phyloP scores from a whole-genome alignment of 1,140 invertebrate genomes.

The Chymomyza costata region DNA sequence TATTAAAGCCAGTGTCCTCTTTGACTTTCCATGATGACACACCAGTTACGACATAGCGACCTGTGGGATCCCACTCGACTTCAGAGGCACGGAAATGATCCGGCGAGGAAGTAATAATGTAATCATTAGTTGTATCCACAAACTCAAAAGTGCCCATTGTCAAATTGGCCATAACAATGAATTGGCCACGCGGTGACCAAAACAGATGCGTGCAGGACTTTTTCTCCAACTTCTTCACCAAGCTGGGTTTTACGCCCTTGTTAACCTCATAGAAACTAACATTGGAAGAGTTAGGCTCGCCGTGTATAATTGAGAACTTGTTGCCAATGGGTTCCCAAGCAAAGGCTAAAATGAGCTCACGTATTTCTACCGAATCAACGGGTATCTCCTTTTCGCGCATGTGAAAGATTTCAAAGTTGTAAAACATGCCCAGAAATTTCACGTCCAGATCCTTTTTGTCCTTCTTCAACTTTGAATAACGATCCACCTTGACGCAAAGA shows the following conservation, averaged over 20 bases:
- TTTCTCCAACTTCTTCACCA: constrained; percentile 93
- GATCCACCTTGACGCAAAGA: constrained; percentile 96
- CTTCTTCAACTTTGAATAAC: constrained; percentile 95
- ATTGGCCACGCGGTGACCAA: constrained; percentile 97
- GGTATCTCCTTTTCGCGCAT: constrained; percentile 98
- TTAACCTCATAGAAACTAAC: constrained; percentile 97
- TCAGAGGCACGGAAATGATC: constrained; percentile 95
- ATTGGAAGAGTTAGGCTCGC: constrained; percentile 90
- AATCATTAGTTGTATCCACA: constrained; percentile 92
- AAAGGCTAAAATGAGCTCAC: constrained; percentile 95
- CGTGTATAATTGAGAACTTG: constrained; percentile 97
- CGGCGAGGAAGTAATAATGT: constrained; percentile 93
- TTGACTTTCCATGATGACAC: constrained; percentile 97
- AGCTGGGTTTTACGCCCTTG: constrained; percentile 89
- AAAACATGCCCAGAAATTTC: constrained; percentile 98
- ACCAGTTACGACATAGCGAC: constrained; percentile 95
- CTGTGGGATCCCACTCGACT: constrained; percentile 99
- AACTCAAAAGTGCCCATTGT: constrained; percentile 96
- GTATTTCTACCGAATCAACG: constrained; percentile 97
- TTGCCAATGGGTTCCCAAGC: constrained; percentile 98
- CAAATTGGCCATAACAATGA: constrained; percentile 91
- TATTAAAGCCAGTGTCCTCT: constrained; percentile 96
- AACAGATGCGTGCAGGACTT: constrained; percentile 95
- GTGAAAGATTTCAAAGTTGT: constrained; percentile 99
- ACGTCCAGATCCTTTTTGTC: constrained; percentile 89